A percentile compares a stretch with the other conserved stretches of the same genome.
Conservation (phyloP, 1,140 invertebrate species). For the Solenopsis fugax region DNA sequence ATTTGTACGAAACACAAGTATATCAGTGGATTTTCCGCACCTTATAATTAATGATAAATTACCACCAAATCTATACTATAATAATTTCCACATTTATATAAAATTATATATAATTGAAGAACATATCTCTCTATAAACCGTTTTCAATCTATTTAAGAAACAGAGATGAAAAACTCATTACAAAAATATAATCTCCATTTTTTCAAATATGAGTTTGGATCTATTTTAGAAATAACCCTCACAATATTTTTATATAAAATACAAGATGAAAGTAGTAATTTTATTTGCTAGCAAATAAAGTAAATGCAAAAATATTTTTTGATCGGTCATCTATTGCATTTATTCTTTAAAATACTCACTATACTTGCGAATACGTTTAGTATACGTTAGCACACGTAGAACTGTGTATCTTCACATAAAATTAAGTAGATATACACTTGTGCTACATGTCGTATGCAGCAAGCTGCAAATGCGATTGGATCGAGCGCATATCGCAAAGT, state of each 20-base stretch:
- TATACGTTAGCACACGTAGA: neutral
- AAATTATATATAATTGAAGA: slow-evolving; percentile 18
- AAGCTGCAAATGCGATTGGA: neutral
- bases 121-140: neutral
- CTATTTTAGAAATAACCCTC: neutral
- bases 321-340: neutral
- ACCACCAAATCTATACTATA: neutral
- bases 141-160: neutral
- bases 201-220: neutral
- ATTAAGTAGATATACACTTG: neutral
- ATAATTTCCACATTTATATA: neutral
- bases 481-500: slow-evolving; percentile 11
- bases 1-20: neutral
- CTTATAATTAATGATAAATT: neutral
- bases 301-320: neutral
- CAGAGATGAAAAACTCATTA: neutral
- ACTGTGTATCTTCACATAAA: neutral
- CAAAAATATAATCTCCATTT: neutral
- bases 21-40: neutral
- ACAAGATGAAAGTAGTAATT: neutral
- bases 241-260: slow-evolving; percentile 7
- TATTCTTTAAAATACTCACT: neutral
- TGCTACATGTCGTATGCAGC: neutral
- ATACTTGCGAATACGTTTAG: neutral
- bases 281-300: neutral